Percentiles rank a stretch among this genome's conserved stretches.
These are phyloP conservation scores for Drosophila melanocephala DNA, from an alignment of 2,888 invertebrate genomes.

Conservation along the genomic window DNA sequence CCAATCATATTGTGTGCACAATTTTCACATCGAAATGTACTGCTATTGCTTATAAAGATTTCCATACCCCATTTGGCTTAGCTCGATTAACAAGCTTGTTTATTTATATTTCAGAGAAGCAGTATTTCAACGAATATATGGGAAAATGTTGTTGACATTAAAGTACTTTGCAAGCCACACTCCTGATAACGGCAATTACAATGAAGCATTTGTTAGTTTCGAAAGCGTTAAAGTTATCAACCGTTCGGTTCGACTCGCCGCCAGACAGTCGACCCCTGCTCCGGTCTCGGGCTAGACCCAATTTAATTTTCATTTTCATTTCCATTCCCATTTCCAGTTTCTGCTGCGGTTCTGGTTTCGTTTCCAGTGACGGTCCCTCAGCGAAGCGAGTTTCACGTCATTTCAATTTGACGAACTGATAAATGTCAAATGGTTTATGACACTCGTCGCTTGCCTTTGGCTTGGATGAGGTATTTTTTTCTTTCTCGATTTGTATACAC, in stretches of 20 bases:
- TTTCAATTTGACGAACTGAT: constrained; percentile 69
- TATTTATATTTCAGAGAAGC: background rate
- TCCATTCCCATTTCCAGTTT: constrained; percentile 13
- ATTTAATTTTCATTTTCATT: constrained; percentile 25
- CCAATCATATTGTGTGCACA: constrained; percentile 46
- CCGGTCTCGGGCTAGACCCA: constrained; percentile 2
- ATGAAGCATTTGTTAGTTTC: constrained; percentile 30
- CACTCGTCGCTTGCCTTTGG: constrained; percentile 21
- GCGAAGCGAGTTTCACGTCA: constrained; percentile 29
- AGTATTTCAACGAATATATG: background rate
- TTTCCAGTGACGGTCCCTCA: constrained; percentile 4
- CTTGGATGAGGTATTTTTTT: background rate
- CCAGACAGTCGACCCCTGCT: constrained; percentile 4
- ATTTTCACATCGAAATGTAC: constrained; percentile 47
- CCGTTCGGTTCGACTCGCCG: background rate
- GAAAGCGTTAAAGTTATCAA: constrained; percentile 34
- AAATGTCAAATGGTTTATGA: constrained; percentile 67
- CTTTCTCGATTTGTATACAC: constrained; percentile 11
- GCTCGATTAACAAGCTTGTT: background rate
- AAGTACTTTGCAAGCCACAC: background rate
- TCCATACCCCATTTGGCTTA: background rate
- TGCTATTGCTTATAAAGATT: constrained; percentile 44
- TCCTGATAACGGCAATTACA: constrained; percentile 26
- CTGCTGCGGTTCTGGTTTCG: constrained; percentile 11
- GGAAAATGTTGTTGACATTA: background rate